Conservation (phyloP, 2,888 invertebrate genomes). For the Leptinotarsa rubiginosa region DNA sequence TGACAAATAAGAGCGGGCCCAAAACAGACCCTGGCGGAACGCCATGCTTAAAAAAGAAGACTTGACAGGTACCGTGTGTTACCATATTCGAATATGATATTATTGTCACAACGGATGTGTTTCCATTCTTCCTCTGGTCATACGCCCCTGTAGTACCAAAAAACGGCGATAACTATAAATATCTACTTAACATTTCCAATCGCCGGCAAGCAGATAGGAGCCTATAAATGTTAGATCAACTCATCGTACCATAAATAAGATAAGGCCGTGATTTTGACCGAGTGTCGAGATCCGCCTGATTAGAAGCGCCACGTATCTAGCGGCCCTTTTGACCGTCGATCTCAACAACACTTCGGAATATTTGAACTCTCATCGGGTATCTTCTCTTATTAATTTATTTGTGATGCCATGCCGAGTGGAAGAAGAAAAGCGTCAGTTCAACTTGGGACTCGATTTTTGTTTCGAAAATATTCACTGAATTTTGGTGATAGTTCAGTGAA, state of each 20-base stretch:
- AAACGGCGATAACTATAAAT: slow-evolving; percentile 61
- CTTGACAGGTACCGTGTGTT: no score
- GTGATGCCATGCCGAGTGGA: slow-evolving; percentile 47
- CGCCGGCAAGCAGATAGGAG: slow-evolving; percentile 61
- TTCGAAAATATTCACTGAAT: not conserved
- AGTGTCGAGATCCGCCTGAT: slow-evolving; percentile 63
- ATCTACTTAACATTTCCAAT: slow-evolving; percentile 64
- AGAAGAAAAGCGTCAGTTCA: not conserved
- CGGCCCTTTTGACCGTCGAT: slow-evolving; percentile 58
- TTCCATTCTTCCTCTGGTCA: not conserved
- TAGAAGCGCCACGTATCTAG: slow-evolving; percentile 57
- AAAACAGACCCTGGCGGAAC: no score
- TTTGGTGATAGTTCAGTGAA: not conserved
- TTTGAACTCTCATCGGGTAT: slow-evolving; percentile 58
- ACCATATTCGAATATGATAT: no score
- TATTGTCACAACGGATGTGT: no score
- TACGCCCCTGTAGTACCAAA: slow-evolving; percentile 4
- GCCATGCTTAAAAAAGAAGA: no score
- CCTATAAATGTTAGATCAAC: slow-evolving; percentile 61
- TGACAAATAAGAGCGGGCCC: no score
- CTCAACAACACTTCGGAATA: slow-evolving; percentile 60
- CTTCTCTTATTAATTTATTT: slow-evolving; percentile 59
- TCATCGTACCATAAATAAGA: slow-evolving; percentile 65
- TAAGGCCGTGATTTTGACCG: slow-evolving; percentile 63
- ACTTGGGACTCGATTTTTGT: not conserved